phyloP scores from a whole-genome alignment of 1,140 invertebrate genomes.

The Hormaphis cornu region DNA sequence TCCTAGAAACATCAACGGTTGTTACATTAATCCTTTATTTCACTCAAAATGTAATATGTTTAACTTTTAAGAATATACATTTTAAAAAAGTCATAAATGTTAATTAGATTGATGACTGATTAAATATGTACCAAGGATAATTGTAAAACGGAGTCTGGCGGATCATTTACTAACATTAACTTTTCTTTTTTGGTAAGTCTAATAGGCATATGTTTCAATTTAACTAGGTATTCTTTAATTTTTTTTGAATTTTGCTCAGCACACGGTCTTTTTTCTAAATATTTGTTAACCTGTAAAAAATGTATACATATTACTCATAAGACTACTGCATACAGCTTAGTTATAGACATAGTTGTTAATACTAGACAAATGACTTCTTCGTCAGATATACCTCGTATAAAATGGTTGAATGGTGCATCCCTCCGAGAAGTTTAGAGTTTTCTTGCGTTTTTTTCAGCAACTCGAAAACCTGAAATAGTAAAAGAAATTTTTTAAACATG shows the following conservation, averaged over 20 bases:
- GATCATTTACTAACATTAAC: slow-evolving; percentile 30
- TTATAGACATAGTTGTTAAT: not conserved
- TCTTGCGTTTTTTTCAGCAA: slow-evolving; percentile 21
- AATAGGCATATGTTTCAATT: slow-evolving; percentile 23
- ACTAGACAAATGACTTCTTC: not conserved
- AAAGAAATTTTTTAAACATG: not conserved
- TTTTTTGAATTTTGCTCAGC: not conserved
- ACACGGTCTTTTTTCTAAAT: slow-evolving; percentile 28
- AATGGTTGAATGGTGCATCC: slow-evolving; percentile 24
- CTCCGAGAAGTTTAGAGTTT: slow-evolving; percentile 1
- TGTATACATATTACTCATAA: not conserved
- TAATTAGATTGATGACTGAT: not conserved
- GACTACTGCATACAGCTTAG: not conserved
- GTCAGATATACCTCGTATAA: not conserved
- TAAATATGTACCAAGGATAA: slow-evolving; percentile 23
- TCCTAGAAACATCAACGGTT: no score
- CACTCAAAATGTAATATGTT: no score
- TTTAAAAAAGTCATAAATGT: not conserved
- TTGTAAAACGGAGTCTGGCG: slow-evolving; percentile 26
- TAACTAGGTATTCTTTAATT: not conserved
- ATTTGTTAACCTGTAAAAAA: slow-evolving; percentile 27
- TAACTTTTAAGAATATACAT: not conserved
- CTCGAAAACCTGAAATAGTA: slow-evolving; percentile 2
- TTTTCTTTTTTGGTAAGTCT: slow-evolving; percentile 28
- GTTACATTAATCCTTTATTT: no score